These are phyloP conservation scores for Cerastis rubricosa DNA, from an alignment of 2,888 invertebrate genomes.

Conservation along the genomic window DNA sequence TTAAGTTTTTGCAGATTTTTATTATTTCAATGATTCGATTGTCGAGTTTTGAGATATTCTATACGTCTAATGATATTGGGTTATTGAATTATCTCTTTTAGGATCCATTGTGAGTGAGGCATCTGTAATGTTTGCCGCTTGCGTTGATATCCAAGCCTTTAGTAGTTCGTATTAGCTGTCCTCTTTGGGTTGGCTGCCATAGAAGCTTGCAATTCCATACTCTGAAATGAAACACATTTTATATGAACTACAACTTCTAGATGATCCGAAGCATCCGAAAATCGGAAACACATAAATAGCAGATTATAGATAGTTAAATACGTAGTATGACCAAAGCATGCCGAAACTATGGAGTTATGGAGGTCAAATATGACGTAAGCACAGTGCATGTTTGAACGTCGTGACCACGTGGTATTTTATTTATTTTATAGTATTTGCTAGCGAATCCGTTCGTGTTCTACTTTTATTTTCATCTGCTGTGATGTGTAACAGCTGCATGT, in stretches of 20 bases:
- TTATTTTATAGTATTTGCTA: constrained; percentile 58
- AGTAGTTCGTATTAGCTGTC: background rate
- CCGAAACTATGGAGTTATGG: constrained; percentile 63
- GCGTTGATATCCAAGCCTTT: background rate
- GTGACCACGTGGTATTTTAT: constrained; percentile 65
- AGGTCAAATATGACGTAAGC: constrained; percentile 78
- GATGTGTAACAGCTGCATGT: constrained; percentile 12
- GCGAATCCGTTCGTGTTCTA: constrained; percentile 43
- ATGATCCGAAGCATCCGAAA: background rate
- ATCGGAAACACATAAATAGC: constrained; percentile 48
- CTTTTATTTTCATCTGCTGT: constrained; percentile 42
- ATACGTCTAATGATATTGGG: constrained; percentile 41
- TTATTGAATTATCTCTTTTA: constrained; percentile 29
- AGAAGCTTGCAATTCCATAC: background rate
- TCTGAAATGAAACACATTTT: background rate
- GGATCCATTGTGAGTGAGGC: background rate
- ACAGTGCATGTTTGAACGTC: constrained; percentile 67
- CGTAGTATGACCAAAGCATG: constrained; percentile 50
- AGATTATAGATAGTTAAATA: constrained; percentile 68
- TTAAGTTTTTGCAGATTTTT: constrained; percentile 74
- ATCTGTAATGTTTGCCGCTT: background rate
- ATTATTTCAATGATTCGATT: constrained; percentile 54
- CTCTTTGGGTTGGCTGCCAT: background rate
- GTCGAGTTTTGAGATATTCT: constrained; percentile 36
- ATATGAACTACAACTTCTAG: background rate